Evolutionary conservation across 2,113 vertebrate species (phyloP).

Genomic region (Apteryx owenii): DNA sequence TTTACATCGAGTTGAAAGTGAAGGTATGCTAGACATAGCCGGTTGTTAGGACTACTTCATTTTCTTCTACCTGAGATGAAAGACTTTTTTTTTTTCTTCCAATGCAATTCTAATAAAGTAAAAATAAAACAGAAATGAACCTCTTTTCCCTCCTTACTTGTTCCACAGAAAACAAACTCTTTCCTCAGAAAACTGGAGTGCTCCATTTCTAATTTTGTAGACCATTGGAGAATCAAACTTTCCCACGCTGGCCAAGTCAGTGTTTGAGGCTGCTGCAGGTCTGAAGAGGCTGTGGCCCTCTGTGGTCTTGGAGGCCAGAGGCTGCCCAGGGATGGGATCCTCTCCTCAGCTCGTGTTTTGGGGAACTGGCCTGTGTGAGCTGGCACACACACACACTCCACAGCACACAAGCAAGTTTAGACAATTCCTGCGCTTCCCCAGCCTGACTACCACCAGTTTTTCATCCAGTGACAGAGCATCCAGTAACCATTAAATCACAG

Average conservation of each 20-base stretch:
- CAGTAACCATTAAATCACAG: neutral
- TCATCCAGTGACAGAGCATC: neutral
- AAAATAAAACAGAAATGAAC: neutral
- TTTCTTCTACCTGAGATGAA: neutral
- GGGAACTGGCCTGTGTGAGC: neutral
- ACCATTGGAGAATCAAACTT: neutral
- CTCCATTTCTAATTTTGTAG: neutral
- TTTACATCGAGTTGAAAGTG: neutral
- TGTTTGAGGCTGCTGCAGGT: neutral
- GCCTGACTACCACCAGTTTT: neutral
- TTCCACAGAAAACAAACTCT: neutral
- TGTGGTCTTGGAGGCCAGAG: neutral
- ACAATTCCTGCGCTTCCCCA: neutral
- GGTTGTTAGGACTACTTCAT: neutral
- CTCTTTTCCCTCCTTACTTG: neutral
- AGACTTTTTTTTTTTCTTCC: neutral
- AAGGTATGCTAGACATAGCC: neutral
- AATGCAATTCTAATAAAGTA: neutral
- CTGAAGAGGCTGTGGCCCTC: neutral
- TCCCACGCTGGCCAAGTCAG: neutral
- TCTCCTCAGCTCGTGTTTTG: neutral
- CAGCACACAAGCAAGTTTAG: neutral
- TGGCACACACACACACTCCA: accelerated
- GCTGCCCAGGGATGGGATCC: neutral
- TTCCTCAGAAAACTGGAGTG: neutral